Base-by-base conservation (phyloP, 2,113 vertebrate species). In the Brachypodius melanocephalos region DNA sequence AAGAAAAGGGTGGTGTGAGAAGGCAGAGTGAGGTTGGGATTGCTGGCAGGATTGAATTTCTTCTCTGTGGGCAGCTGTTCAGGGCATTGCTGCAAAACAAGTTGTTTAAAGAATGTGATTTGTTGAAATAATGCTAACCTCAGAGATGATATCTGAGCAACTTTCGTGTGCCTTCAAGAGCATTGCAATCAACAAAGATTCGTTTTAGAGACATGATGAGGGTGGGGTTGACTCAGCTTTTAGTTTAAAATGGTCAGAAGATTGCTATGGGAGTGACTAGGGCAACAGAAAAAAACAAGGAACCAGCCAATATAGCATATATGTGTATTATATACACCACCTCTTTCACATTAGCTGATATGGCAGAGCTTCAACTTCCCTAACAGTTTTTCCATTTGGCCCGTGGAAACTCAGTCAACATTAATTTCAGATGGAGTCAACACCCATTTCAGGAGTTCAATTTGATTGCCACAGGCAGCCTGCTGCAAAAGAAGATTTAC, bases 131-230 rank as follows among this genome's bases (percentile, higher is more conserved):
- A 46, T 40, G 17, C 9, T 87, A 38, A 88, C 66, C 45, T 62
- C 74, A 85, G 61, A 93, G 93, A 91, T 95, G 26, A 12, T 85
- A 96, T 93, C 93, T 85, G 54, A 88, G 17, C 29, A 88, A 25
- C 43, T 71, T 62, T 17, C 74, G 89, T 34, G 31, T 48, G 13
- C 29, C 80, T 93, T 91, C 42, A 89, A 65, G 43, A 7, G 0
- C 10, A 83, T 12, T 40, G 25, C 17, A 82, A 80, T 88, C 49
- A 85, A 77, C 57, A 85, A 45, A 67, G 8, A 69, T 75, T 72
- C 94, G 25, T 69, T 95, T 88, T 69, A 88, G 31, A 94, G 42
- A 48, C 24, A 8, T n/a, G 28, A 14, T 52, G 67, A 71, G 51
- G 74, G 74, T 71, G 81, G 38, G 10, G 63, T 29, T 93, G 40